A percentile compares a stretch with the other conserved stretches of the same genome.
Evolutionary conservation across 2,797 vertebrate species (phyloP).

Genomic region (Characodon lateralis): DNA sequence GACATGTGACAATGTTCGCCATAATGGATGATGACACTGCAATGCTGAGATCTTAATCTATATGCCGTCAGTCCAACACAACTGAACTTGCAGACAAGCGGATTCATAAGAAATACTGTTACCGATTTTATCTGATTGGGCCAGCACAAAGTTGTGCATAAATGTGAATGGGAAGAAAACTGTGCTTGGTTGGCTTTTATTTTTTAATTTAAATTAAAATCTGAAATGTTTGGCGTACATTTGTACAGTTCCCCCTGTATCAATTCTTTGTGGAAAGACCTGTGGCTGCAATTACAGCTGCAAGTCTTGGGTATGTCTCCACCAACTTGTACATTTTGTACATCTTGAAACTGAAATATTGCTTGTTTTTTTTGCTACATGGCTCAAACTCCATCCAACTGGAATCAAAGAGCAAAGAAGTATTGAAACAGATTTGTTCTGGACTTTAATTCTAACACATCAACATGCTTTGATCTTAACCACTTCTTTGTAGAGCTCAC

Average conservation of each 20-base stretch:
- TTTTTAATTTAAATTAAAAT: no score
- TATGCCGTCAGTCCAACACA: not conserved
- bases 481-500: not conserved
- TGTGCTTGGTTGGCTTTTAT: not conserved
- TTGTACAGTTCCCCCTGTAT: not conserved
- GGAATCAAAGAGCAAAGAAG: not conserved
- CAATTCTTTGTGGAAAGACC: not conserved
- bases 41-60: not conserved
- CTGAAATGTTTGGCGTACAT: not conserved
- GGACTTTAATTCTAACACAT: no score
- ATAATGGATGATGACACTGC: constrained; percentile 8
- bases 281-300: not conserved
- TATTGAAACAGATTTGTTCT: no score
- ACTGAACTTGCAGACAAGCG: not conserved
- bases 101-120: not conserved
- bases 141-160: not conserved
- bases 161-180: not conserved
- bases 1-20: constrained; percentile 4
- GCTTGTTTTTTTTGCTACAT: not conserved
- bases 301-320: not conserved
- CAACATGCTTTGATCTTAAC: not conserved
- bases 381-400: not conserved
- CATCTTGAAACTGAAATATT: not conserved
- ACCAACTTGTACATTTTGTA: not conserved
- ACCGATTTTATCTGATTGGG: not conserved